Percentiles rank a stretch among this genome's conserved stretches.
Conservation (phyloP, 1,140 invertebrate genomes). For the Leptinotarsa lineolata region DNA sequence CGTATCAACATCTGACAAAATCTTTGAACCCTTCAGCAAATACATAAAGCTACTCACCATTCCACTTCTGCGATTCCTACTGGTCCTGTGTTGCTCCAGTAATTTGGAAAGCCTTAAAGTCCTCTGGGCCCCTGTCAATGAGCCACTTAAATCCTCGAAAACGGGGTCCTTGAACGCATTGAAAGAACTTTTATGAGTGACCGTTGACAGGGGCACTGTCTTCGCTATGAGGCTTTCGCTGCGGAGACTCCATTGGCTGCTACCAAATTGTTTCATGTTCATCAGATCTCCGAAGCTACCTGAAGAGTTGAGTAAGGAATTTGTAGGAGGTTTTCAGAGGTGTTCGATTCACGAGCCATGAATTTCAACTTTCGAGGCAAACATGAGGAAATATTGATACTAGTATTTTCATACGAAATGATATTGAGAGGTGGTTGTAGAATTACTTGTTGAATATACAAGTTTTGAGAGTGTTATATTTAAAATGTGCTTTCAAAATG, state of each 20-base stretch:
- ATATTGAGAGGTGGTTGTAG: too few relatives aligned
- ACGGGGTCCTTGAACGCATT: constrained; percentile 35
- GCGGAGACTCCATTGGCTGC: constrained; percentile 68
- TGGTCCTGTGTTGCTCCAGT: constrained; percentile 58
- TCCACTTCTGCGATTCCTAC: not conserved
- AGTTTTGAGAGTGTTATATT: too few relatives aligned
- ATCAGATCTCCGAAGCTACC: constrained; percentile 77
- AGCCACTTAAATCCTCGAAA: constrained; percentile 31
- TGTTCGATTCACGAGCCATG: not conserved
- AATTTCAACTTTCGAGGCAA: not conserved
- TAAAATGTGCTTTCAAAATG: too few relatives aligned
- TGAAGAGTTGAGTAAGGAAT: not conserved
- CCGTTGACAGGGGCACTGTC: constrained; percentile 73
- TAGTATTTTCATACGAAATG: too few relatives aligned
- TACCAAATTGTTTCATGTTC: constrained; percentile 74
- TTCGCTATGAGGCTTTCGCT: constrained; percentile 70
- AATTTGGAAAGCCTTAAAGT: constrained; percentile 69
- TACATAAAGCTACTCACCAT: not conserved
- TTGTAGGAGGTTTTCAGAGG: not conserved
- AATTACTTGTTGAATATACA: too few relatives aligned
- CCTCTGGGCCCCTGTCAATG: constrained; percentile 67
- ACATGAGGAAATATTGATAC: too few relatives aligned
- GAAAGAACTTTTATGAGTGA: constrained; percentile 60
- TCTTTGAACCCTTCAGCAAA: not conserved
- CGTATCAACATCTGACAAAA: too few relatives aligned